Percentiles rank a stretch among this genome's conserved stretches.
phyloP scores from a whole-genome alignment of 2,888 invertebrate species.

The Netelia virgata region DNA sequence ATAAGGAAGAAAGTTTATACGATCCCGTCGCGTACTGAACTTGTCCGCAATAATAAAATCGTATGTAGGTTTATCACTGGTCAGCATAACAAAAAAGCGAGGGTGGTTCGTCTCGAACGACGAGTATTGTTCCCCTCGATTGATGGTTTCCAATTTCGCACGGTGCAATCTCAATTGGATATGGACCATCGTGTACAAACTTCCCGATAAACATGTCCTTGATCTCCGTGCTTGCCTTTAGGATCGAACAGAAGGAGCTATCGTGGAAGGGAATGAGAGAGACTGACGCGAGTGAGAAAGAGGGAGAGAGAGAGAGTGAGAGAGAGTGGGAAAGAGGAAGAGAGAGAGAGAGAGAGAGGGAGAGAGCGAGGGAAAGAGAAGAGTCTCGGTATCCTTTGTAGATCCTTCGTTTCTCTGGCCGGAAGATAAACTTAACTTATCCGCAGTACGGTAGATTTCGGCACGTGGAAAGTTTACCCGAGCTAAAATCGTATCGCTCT shows the following conservation, averaged over 20 bases:
- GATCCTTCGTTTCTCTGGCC: conserved; percentile 39
- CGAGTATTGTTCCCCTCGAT: conserved; percentile 59
- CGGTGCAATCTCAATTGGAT: conserved; percentile 64
- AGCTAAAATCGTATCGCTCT: conserved; percentile 56
- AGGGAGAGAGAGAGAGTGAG: neutral
- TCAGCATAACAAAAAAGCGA: conserved; percentile 16
- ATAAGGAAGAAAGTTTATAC: too few species aligned
- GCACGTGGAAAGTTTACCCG: conserved; percentile 60
- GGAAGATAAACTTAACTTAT: conserved; percentile 63
- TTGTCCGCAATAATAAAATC: neutral
- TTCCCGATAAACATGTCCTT: conserved; percentile 60
- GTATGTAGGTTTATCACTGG: neutral
- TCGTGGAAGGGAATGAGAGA: neutral
- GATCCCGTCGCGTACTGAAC: too few species aligned
- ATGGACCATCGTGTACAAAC: conserved; percentile 53
- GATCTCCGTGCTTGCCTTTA: conserved; percentile 1
- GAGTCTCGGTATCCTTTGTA: conserved; percentile 41
- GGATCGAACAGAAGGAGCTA: conserved; percentile 21
- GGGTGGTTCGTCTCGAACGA: neutral
- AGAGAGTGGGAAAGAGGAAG: neutral
- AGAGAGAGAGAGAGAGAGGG: neutral
- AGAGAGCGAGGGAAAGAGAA: neutral
- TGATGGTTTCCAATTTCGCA: conserved; percentile 63
- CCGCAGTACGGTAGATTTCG: conserved; percentile 61
- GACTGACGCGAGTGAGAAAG: too few species aligned